A percentile compares a stretch with the other conserved stretches of the same genome.
These are phyloP conservation scores for Drosophila pallidifrons DNA, from an alignment of 1,140 invertebrate genomes.

Conservation along the genomic window DNA sequence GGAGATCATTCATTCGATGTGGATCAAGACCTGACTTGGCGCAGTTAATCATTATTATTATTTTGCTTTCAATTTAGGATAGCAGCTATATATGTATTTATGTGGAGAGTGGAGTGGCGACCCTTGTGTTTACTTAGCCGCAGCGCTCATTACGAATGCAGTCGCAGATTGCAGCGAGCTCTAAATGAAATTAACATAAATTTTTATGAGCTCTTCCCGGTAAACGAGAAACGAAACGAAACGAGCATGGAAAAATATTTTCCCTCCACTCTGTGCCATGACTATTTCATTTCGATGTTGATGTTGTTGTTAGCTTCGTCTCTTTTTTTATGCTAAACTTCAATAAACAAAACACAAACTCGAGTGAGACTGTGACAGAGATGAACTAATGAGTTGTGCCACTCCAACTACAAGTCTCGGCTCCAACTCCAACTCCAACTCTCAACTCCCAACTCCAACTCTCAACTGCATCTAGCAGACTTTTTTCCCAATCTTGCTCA, in stretches of 20 bases:
- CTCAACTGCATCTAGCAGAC: background rate
- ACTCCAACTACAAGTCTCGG: slow-evolving; percentile 24
- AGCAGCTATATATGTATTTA: too few species aligned
- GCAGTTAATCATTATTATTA: slow-evolving; percentile 77
- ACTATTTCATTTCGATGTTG: slow-evolving; percentile 55
- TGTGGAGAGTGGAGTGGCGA: slow-evolving; percentile 1
- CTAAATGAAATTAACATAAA: slow-evolving; percentile 80
- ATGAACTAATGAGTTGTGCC: slow-evolving; percentile 57
- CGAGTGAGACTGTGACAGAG: slow-evolving; percentile 22
- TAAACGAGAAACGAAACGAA: slow-evolving; percentile 40
- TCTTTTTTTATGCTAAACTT: slow-evolving; percentile 72
- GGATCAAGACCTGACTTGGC: background rate
- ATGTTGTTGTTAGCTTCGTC: slow-evolving; percentile 1
- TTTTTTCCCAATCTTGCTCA: slow-evolving; percentile 6
- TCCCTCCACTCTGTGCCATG: slow-evolving; percentile 47
- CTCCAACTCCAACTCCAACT: too few species aligned
- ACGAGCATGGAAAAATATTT: slow-evolving; percentile 24
- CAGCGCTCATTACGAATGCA: slow-evolving; percentile 72
- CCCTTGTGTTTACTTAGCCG: slow-evolving; percentile 66
- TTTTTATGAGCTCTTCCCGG: slow-evolving; percentile 69
- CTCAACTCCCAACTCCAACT: too few species aligned
- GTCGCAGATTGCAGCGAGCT: slow-evolving; percentile 68
- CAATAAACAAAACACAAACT: slow-evolving; percentile 63
- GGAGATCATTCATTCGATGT: background rate
- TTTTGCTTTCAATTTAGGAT: slow-evolving; percentile 68